phyloP scores from a whole-genome alignment of 2,888 invertebrate genomes.

The Nudaria mundana region DNA sequence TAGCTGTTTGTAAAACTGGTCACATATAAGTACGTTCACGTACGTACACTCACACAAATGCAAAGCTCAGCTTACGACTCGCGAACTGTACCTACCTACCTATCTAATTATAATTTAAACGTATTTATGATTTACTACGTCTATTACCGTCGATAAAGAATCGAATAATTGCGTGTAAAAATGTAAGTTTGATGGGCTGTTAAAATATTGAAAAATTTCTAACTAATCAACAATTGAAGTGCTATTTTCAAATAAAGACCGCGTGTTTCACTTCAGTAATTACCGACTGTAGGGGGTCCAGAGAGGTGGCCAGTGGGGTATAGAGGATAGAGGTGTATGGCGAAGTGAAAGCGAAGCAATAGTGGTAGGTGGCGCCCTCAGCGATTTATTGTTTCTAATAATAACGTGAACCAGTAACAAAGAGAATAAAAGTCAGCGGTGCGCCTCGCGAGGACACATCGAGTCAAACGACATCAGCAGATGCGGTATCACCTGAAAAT shows the following conservation, averaged over 20 bases:
- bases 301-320: slow-evolving; percentile 22
- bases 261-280: slow-evolving; percentile 40
- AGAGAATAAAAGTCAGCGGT: slow-evolving; percentile 75
- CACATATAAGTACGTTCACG: too few species aligned
- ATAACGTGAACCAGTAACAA: slow-evolving; percentile 78
- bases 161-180: not conserved
- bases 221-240: slow-evolving; percentile 44
- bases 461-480: not conserved
- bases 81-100: too few species aligned
- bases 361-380: slow-evolving; percentile 76
- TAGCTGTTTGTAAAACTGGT: too few species aligned
- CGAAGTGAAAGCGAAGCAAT: slow-evolving; percentile 75
- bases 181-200: slow-evolving; percentile 11
- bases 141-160: too few species aligned
- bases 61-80: too few species aligned
- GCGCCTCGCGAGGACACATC: slow-evolving; percentile 38
- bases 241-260: slow-evolving; percentile 50
- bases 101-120: too few species aligned
- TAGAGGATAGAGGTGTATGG: slow-evolving; percentile 41
- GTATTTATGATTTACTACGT: too few species aligned
- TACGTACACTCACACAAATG: too few species aligned
- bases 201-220: slow-evolving; percentile 26
- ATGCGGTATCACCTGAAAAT: slow-evolving; percentile 5
- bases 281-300: slow-evolving; percentile 26
- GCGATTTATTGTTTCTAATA: slow-evolving; percentile 82